Percentiles rank a stretch among this genome's conserved stretches.
phyloP scores from a whole-genome alignment of 2,113 vertebrate genomes.

The Seriola quinqueradiata region DNA sequence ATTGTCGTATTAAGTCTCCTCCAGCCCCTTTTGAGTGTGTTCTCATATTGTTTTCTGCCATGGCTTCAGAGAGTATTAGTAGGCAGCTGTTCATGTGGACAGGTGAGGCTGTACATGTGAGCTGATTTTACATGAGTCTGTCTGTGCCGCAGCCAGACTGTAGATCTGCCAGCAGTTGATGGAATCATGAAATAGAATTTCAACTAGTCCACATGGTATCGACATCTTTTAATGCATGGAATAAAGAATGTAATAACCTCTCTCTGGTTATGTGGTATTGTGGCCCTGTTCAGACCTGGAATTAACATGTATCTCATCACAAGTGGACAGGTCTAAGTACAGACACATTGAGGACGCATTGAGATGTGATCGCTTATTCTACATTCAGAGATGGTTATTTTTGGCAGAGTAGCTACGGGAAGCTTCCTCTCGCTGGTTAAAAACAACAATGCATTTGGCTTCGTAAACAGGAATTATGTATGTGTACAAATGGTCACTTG shows the following conservation, averaged over 20 bases:
- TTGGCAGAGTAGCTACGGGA: no score
- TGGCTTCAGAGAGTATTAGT: not conserved
- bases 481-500: no score
- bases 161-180: slow-evolving; percentile 37
- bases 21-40: not conserved
- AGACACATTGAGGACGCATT: no score
- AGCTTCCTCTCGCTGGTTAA: no score
- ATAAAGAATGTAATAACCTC: slow-evolving; percentile 29
- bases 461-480: no score
- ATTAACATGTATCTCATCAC: no score
- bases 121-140: not conserved
- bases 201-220: slow-evolving; percentile 26
- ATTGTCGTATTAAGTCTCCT: not conserved
- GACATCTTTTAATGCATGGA: slow-evolving; percentile 24
- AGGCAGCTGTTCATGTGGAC: slow-evolving; percentile 1
- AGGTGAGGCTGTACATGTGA: slow-evolving; percentile 3
- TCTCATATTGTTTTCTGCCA: not conserved
- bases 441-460: no score
- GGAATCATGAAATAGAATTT: slow-evolving; percentile 56
- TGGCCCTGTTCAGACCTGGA: not conserved
- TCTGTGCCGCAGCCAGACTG: not conserved
- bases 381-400: no score
- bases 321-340: no score
- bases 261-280: not conserved
- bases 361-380: no score